Percentiles rank a stretch among this genome's conserved stretches.
Evolutionary conservation across 1,140 invertebrate genomes (phyloP).

Genomic region (Nasonia giraulti): DNA sequence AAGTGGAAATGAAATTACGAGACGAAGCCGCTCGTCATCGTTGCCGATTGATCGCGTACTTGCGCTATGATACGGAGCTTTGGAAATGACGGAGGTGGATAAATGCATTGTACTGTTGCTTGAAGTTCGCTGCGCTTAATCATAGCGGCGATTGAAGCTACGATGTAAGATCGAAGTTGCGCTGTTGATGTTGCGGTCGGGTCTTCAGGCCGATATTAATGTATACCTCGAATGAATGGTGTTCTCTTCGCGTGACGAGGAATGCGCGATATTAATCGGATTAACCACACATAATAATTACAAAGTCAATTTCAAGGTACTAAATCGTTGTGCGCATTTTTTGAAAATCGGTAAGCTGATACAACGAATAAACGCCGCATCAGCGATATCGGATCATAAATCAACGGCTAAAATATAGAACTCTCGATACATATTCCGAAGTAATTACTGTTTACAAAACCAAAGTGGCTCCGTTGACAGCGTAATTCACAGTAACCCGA

Average conservation of each 20-base stretch:
- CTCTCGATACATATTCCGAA: not conserved
- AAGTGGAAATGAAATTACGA: too few relatives aligned
- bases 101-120: not conserved
- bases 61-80: not conserved
- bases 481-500: not conserved
- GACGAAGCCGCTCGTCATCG: not conserved
- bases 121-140: too few relatives aligned
- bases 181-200: too few relatives aligned
- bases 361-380: too few relatives aligned
- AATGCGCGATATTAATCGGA: too few relatives aligned
- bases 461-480: not conserved
- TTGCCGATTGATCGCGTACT: not conserved
- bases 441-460: slow-evolving; percentile 1
- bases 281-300: too few relatives aligned
- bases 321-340: not conserved
- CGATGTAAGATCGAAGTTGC: too few relatives aligned
- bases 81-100: not conserved
- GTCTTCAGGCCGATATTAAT: too few relatives aligned
- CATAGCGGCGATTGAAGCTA: too few relatives aligned
- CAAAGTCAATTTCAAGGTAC: too few relatives aligned
- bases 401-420: not conserved
- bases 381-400: not conserved
- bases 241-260: too few relatives aligned
- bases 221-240: too few relatives aligned
- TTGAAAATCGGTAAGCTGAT: not conserved